Evolutionary conservation across 2,113 vertebrate species (phyloP), one percentile per base, ranked within the genome.

Genomic region (Cryptomyrus ogoouensis): DNA sequence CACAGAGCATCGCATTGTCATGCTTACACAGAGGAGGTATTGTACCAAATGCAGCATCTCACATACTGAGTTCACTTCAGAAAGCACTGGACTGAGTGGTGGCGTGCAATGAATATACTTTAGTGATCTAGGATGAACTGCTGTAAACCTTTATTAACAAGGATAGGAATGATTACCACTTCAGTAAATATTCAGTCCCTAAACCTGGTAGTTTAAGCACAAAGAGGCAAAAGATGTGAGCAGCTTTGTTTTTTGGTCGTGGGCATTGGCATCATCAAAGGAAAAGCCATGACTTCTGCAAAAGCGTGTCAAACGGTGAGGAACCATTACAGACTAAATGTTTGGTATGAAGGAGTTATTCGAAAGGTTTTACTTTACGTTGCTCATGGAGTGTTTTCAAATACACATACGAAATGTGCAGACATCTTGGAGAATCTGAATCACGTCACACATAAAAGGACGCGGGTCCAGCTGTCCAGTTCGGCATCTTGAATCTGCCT

Each of bases 1-100:
- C 46, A 90, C 89, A 90, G 89, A 90, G 84, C 84, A 44, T 89
- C 90, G 88, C 88, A 92, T 89, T 92, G 90, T 91, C 90, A 91
- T 88, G 74, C 90, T 77, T 39, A 39, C 89, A 91, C 83, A 83
- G 84, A 90, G 89, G 44, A 52, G 50, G 50, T 44, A 90, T 90
- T 90, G 89, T 90, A 27, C 85, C 27, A 10, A 50, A 39, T 58
- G 46, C 66, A 46, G 84, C 89, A 87, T 44, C 9, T 70, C 31
- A 50, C 89, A n/a, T 42, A 50, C 42, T 74, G 27, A 62, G 39
- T 5, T 77, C 84, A 80, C 84, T 74, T 88, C 83, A 87, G 49
- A 53, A 49, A 53, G 27, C 66, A 49, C 46, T 49, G 44, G 8
- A 83, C 66, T 77, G n/a, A 15, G 31, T 49, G n/a, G 39, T n/a